These are phyloP conservation scores for Drosophila eohydei DNA, from an alignment of 2,888 invertebrate species.

Conservation along the genomic window DNA sequence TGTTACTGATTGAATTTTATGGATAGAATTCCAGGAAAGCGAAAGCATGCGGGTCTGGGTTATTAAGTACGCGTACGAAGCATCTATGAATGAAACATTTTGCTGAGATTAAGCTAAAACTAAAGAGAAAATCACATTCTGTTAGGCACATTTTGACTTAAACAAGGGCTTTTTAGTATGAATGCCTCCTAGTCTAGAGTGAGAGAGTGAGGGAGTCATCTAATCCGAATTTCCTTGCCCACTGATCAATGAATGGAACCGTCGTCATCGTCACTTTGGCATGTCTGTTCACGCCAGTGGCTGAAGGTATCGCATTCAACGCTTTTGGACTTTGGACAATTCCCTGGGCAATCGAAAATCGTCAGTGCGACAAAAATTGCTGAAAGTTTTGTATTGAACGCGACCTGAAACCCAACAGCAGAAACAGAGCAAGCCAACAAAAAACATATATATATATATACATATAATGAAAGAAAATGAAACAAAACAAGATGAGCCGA, in stretches of 20 bases:
- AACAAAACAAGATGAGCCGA: slow-evolving; percentile 57
- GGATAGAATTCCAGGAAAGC: slow-evolving; percentile 48
- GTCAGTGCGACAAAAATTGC: slow-evolving; percentile 55
- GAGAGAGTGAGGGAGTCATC: fast-evolving
- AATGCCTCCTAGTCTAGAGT: not conserved
- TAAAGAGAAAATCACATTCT: not conserved
- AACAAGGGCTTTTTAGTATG: not conserved
- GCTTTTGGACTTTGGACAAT: slow-evolving; percentile 63
- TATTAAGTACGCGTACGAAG: slow-evolving; percentile 16
- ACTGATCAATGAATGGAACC: slow-evolving; percentile 46
- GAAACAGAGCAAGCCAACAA: slow-evolving; percentile 9
- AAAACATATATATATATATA: not conserved
- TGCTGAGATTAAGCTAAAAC: not conserved
- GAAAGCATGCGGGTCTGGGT: slow-evolving; percentile 37
- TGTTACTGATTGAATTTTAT: slow-evolving; percentile 38
- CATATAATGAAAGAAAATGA: slow-evolving; percentile 5
- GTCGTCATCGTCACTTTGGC: slow-evolving; percentile 62
- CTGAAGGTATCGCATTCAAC: slow-evolving; percentile 82
- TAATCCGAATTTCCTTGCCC: slow-evolving; percentile 29
- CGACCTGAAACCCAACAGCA: slow-evolving; percentile 58
- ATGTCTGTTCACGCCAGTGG: slow-evolving; percentile 76
- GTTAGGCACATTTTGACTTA: not conserved
- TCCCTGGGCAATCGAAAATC: slow-evolving; percentile 63
- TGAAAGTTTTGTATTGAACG: slow-evolving; percentile 69
- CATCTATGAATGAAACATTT: slow-evolving; percentile 21